phyloP scores from a whole-genome alignment of 35 echinoderm and acorn worm genomes.

The Heliocidaris tuberculata region DNA sequence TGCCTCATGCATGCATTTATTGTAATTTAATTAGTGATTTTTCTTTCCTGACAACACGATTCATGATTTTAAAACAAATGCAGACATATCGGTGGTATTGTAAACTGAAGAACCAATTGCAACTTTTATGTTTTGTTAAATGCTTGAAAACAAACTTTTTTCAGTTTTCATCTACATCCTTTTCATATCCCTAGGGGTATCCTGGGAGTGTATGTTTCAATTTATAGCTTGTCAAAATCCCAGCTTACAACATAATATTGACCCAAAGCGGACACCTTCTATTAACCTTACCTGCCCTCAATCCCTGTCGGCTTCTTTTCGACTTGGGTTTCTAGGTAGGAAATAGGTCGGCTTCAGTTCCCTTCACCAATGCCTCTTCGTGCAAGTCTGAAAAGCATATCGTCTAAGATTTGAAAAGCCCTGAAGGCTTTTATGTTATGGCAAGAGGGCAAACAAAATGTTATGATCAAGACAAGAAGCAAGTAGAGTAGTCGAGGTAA shows the following conservation, averaged over 20 bases:
- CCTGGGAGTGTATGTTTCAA: neutral
- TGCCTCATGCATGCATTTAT: no score
- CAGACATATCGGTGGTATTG: no score
- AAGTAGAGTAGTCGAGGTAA: neutral
- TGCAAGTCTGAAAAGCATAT: neutral
- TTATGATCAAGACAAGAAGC: neutral
- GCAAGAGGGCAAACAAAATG: neutral
- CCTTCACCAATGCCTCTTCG: neutral
- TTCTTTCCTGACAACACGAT: no score
- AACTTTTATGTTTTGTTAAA: neutral
- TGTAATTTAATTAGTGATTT: no score
- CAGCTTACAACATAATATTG: neutral
- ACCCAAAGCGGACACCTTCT: constrained; percentile 23
- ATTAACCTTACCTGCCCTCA: constrained; percentile 2
- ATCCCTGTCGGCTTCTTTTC: constrained; percentile 4
- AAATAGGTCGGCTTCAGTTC: constrained; percentile 16
- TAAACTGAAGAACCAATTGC: neutral
- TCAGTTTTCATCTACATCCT: neutral
- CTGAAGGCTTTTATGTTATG: neutral
- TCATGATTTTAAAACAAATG: no score
- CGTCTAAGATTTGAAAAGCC: neutral
- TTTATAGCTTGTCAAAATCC: neutral
- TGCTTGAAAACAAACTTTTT: neutral
- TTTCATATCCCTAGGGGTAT: neutral
- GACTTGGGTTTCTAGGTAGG: neutral